Base-by-base conservation (phyloP, 2,888 invertebrate genomes). In the Megastigmus dorsalis region DNA sequence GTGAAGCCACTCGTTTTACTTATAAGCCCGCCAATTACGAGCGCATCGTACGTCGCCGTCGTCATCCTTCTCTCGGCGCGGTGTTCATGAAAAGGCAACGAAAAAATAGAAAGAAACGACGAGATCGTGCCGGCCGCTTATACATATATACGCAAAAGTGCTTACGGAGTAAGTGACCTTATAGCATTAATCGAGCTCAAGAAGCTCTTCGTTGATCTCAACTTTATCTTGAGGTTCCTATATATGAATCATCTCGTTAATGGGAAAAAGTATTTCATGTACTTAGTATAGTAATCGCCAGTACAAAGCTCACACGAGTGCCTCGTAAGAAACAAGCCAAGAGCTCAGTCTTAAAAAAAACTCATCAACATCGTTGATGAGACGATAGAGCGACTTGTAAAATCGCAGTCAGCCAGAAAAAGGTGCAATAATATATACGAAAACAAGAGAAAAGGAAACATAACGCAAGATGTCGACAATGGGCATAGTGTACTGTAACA, bases 391-490 rank as follows among this genome's bases (percentile, higher is more conserved):
- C n/a, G n/a, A n/a, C n/a, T n/a, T n/a, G n/a, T n/a, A n/a, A n/a
- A n/a, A n/a, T n/a, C n/a, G n/a, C n/a, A n/a, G n/a, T n/a, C n/a
- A n/a, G n/a, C n/a, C n/a, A n/a, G n/a, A n/a, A n/a, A 13, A 45
- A 30, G 33, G 45, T 50, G 28, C 50, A 48, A 50, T 30, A 43
- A n/a, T 18, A 9, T n/a, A n/a, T 9, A 28, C n/a, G 15, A 48
- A 36, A 38, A 23, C 48, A 72, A 80, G 78, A n/a, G n/a, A n/a
- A n/a, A n/a, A n/a, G n/a, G n/a, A n/a, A n/a, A n/a, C n/a, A n/a
- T n/a, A n/a, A n/a, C n/a, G n/a, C n/a, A n/a, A n/a, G 65, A 87
- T 87, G 88, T 84, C 87, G 75, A 85, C 86, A 1, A 87, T 88
- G 87, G 87, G 88, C 43, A 45, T 72, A 52, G 85, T 87, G 28